Evolutionary conservation across 2,888 invertebrate species (phyloP), one percentile per base, ranked within the genome.

Genomic region (Metacarcinus magister): DNA sequence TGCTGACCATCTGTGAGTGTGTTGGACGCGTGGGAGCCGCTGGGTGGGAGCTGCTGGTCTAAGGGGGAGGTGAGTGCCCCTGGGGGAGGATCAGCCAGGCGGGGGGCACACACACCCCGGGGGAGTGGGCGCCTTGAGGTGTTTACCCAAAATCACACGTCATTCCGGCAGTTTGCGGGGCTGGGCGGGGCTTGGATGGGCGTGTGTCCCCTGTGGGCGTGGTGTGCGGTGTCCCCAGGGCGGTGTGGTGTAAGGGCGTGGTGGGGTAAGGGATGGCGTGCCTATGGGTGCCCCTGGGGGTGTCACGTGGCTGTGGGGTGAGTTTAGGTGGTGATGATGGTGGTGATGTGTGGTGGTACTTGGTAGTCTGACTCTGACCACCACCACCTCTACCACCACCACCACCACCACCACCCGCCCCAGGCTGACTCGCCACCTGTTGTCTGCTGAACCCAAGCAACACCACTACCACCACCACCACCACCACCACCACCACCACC

Each of bases 371-470:
- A 7, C 10, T 48, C 19, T 60, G 19, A n/a, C 10, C 60, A 16
- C 60, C 19, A 16, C 60, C 19, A 23, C 67, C 67, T 0, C 67
- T 23, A 16, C 67, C n/a, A 23, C 67, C 67, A 23, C 67, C n/a
- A 23, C 67, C n/a, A 67, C 67, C 67, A 67, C 67, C n/a, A 67
- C 67, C n/a, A 67, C 67, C n/a, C n/a, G 67, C 67, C 67, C n/a
- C 23, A 5, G 67, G 67, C 67, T 16, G 67, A 19, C n/a, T n/a
- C 67, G 23, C 67, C 67, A 67, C 67, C 67, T 67, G 67, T 67
- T 67, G 67, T 67, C 67, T 16, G 67, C 23, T 67, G 67, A 67
- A 67, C 67, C 67, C 67, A 67, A 67, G 67, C 23, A 23, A 23
- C 23, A 19, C 67, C 67, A 48, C 48, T 48, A 48, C 67, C 16